Evolutionary conservation across 2,113 vertebrate species (phyloP).

Genomic region (Neolamprologus brichardi): DNA sequence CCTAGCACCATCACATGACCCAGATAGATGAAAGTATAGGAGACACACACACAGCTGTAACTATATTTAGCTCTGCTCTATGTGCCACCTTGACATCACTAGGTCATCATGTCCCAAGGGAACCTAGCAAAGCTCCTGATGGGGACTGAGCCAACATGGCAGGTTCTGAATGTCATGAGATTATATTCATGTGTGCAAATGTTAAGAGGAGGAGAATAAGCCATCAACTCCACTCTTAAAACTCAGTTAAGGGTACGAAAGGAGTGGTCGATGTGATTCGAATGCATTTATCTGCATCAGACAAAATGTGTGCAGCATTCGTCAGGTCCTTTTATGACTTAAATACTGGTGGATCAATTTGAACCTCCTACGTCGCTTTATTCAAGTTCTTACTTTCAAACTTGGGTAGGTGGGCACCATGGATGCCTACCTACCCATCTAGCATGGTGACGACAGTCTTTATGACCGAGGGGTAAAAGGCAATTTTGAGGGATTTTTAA

Average conservation of each 20-base stretch:
- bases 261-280: not conserved
- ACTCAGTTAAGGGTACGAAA: not conserved
- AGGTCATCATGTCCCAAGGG: constrained; percentile 8
- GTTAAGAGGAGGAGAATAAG: not conserved
- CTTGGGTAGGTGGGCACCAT: too few species aligned
- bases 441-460: not conserved
- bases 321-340: not conserved
- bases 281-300: not conserved
- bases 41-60: not conserved
- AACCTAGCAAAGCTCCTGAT: not conserved
- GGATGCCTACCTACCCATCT: not conserved
- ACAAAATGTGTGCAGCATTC: not conserved
- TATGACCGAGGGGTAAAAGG: not conserved
- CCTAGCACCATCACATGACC: constrained; percentile 44
- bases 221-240: not conserved
- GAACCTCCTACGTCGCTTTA: not conserved
- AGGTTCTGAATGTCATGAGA: not conserved
- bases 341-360: not conserved
- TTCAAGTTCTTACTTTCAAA: not conserved
- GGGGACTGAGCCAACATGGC: not conserved
- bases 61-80: constrained; percentile 39
- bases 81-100: constrained; percentile 11
- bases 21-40: constrained; percentile 45
- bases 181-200: not conserved
- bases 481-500: not conserved